Evolutionary conservation across 2,797 vertebrate genomes (phyloP).

Genomic region (Acipenser transmontanus): DNA sequence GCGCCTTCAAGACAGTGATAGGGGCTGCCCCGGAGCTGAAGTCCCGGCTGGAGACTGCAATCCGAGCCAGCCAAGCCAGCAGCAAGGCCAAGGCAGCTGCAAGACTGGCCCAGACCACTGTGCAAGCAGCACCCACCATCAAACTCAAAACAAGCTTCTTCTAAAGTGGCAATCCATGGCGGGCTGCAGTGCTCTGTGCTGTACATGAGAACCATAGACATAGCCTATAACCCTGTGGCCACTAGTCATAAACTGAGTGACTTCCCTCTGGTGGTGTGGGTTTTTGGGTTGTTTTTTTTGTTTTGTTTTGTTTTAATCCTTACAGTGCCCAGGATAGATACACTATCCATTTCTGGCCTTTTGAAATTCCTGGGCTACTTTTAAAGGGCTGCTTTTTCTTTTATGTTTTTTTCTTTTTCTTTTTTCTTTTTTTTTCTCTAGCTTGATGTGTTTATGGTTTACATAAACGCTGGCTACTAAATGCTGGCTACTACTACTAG

Average conservation of each 20-base stretch:
- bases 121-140: conserved; percentile 89
- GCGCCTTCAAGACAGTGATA: conserved; percentile 92
- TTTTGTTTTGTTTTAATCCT: not conserved
- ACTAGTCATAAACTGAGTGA: not conserved
- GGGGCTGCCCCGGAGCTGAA: conserved; percentile 94
- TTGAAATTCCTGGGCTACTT: too few relatives aligned
- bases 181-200: too few relatives aligned
- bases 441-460: too few relatives aligned
- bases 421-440: too few relatives aligned
- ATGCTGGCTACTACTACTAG: too few relatives aligned
- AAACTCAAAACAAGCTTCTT: conserved; percentile 98
- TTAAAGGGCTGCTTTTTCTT: too few relatives aligned
- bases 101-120: conserved; percentile 73
- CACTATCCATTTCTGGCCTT: too few relatives aligned
- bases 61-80: conserved; percentile 89
- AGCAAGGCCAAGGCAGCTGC: conserved; percentile 81
- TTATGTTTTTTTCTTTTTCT: too few relatives aligned
- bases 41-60: conserved; percentile 84
- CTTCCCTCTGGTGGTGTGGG: not conserved
- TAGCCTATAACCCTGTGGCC: too few relatives aligned
- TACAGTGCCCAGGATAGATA: too few relatives aligned
- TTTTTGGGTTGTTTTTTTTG: not conserved
- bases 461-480: too few relatives aligned
- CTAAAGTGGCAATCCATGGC: conserved; percentile 46
- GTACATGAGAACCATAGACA: too few relatives aligned